These are phyloP conservation scores for Sebastes variabilis DNA, from an alignment of 2,797 vertebrate species.

Conservation along the genomic window DNA sequence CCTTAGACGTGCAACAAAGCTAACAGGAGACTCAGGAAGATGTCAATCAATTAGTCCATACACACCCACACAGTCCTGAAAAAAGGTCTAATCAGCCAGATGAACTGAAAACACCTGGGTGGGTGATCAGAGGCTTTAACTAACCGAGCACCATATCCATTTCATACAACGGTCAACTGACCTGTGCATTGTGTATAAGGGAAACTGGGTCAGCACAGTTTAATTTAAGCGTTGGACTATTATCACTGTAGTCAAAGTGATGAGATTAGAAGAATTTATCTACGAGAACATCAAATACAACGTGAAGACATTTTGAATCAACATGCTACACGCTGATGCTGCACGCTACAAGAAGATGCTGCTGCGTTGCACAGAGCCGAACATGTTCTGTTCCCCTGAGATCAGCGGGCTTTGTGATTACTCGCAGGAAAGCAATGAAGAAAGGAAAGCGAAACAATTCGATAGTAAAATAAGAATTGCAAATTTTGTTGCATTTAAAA, in stretches of 20 bases:
- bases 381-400: conserved; percentile 8
- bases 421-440: background rate
- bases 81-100: no score
- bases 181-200: background rate
- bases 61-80: no score
- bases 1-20: no score
- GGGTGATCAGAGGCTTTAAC: no score
- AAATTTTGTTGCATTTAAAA: conserved; percentile 15
- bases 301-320: background rate
- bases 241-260: background rate
- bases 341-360: background rate
- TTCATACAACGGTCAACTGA: background rate
- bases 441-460: background rate
- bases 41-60: no score
- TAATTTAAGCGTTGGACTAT: background rate
- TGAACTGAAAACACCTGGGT: no score
- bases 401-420: background rate
- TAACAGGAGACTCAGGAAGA: no score
- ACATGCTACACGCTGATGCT: background rate
- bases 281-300: background rate
- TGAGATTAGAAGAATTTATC: background rate
- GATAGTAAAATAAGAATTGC: conserved; percentile 23
- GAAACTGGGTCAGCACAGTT: background rate
- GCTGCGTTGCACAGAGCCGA: background rate
- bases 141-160: background rate